Base-by-base conservation (phyloP, 1,140 invertebrate species). In the Monomorium pharaonis region DNA sequence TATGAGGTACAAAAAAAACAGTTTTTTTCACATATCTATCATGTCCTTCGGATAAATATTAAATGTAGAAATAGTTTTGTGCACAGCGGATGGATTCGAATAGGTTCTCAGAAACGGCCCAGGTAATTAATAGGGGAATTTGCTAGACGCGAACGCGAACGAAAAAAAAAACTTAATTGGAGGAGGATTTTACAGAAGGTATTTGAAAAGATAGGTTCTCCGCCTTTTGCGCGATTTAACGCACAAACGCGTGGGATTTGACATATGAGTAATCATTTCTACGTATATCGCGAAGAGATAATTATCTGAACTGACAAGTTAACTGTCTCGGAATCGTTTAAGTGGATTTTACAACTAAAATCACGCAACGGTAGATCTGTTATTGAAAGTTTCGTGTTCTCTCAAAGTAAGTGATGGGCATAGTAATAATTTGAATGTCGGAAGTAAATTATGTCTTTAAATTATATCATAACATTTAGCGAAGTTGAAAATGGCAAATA, bases 101-200 rank as follows among this genome's bases (percentile, higher is more conserved):
- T 2, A 58, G 78, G 44, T 83, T 83, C 78, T 47, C 24, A 74
- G 78, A 83, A 83, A 83, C 27, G n/a, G 14, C 24, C 54, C 27
- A 74, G 54, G 5, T 4, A 83, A 83, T 83, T 83, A 74, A 83
- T 83, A 83, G 49, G 51, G 5, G 65, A 42, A 72, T 72, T 24
- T 74, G 78, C 21, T n/a, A 58, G 51, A 83, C 65, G 21, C 16
- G 33, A 81, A 70, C 30, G 42, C 78, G 78, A 58, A 44, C 37
- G n/a, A 74, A 74, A 81, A 81, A n/a, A 54, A 54, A 80, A 58
- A 58, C n/a, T 83, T 83, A 72, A 83, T 83, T 83, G 37, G 37
- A 74, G 2, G 16, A 78, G 65, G 4, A 37, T 44, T 72, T n/a
- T 21, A 21, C 62, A 33, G n/a, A 44, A 83, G 51, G 21, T 83